Percentiles rank a stretch among this genome's conserved stretches.
Evolutionary conservation across 2,797 vertebrate species (phyloP).

Genomic region (Ceryle rudis): DNA sequence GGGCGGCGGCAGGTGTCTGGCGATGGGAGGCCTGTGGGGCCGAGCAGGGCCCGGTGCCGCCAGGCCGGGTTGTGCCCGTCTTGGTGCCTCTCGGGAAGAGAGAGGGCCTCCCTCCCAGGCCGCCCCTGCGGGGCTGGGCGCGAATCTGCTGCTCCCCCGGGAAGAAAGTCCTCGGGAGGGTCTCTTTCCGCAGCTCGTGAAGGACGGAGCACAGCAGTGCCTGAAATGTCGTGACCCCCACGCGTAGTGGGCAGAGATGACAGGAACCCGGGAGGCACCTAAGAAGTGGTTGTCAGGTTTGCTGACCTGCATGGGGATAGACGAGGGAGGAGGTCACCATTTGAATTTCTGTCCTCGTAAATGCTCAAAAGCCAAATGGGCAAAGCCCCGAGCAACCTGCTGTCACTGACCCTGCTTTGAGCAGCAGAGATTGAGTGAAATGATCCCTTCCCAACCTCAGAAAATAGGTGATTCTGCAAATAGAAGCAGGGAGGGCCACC

Average conservation of each 20-base stretch:
- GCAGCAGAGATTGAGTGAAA: neutral
- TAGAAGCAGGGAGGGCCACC: neutral
- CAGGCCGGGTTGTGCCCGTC: neutral
- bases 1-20: neutral
- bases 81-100: neutral
- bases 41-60: neutral
- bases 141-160: too few relatives aligned
- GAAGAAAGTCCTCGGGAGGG: neutral
- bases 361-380: neutral
- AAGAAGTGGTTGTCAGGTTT: neutral
- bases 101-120: too few relatives aligned
- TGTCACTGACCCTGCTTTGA: neutral
- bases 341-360: neutral
- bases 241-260: neutral
- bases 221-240: neutral
- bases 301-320: neutral
- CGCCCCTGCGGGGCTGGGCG: neutral
- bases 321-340: neutral
- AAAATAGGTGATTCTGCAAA: neutral
- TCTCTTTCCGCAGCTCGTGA: neutral
- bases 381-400: neutral
- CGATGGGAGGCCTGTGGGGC: neutral
- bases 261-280: neutral
- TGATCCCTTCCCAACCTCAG: neutral
- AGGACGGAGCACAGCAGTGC: neutral